A percentile compares a stretch with the other conserved stretches of the same genome.
Evolutionary conservation across 2,797 vertebrate genomes (phyloP).

Genomic region (Chelonia mydas): DNA sequence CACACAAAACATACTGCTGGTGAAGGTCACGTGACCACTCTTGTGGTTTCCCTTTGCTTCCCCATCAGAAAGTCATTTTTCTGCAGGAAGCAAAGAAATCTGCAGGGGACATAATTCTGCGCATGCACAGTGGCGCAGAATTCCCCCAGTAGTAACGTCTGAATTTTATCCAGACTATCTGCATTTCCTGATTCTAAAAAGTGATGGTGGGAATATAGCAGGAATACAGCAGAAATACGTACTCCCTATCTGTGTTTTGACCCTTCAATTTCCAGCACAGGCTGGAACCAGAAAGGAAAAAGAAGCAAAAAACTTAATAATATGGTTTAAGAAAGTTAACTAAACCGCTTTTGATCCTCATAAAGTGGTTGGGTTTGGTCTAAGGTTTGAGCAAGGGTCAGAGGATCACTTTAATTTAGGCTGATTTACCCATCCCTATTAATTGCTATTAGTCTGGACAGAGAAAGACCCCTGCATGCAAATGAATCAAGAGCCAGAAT

Average conservation of each 20-base stretch:
- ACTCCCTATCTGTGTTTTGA: not conserved
- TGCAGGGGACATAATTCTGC: no score
- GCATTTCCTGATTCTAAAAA: not conserved
- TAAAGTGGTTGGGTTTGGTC: not conserved
- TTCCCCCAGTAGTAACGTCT: no score
- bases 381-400: not conserved
- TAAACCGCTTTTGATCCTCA: not conserved
- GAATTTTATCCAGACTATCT: not conserved
- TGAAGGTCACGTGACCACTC: no score
- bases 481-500: not conserved
- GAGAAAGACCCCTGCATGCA: accelerated
- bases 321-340: not conserved
- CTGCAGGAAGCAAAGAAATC: no score
- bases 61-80: no score
- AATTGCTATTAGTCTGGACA: not conserved
- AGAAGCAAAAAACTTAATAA: not conserved
- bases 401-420: not conserved
- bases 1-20: no score
- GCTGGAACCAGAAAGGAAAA: not conserved
- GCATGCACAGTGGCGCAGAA: no score
- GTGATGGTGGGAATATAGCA: not conserved
- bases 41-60: no score
- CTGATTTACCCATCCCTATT: not conserved
- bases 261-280: not conserved
- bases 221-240: not conserved